Base-by-base conservation (phyloP, 2,113 vertebrate species). In the Zosterops hypoxanthus region DNA sequence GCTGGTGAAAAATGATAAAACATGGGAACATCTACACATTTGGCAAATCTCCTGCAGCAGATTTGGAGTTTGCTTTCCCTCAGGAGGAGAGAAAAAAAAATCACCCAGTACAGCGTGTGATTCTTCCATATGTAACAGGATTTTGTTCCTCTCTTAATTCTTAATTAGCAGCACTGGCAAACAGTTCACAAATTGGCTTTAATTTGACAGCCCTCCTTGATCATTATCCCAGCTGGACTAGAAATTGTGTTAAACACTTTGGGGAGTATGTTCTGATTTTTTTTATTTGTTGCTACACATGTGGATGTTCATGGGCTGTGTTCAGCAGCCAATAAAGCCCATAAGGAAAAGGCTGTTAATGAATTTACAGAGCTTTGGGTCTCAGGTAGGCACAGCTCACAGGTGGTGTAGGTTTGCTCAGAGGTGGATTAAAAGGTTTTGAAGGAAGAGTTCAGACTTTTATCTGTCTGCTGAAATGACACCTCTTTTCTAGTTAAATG, bases 161-260 rank as follows among this genome's bases (percentile, higher is more conserved):
- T 61, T 90, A 93, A 92, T 93, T 90, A 90, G 80, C 44, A 64
- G 63, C 63, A 61, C 88, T 82, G 90, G 50, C 78, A 88, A 92
- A 61, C 50, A 47, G 50, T 85, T 94, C 77, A 77, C 71, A 90
- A 92, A 76, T 72, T 70, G 59, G 63, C 26, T 88, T 95, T 90
- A 85, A 88, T 90, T 80, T 86, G 68, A 81, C 68, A 86, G 0
- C 26, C 60, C 23, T 66, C 68, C 9, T 94, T 73, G 71, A 42
- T 80, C 42, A 5, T 90, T 85, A 80, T 90, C 64, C 75, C 82
- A 88, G 73, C 63, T 80, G 71, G 66, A 52, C 59, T 46, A 86
- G 79, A 66, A 95, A 81, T 61, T 49, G 55, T 72, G 66, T 86
- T 77, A 21, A 90, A 65, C 33, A 2, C 53, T 88, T 72, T 8